Percentiles rank a stretch among this genome's conserved stretches.
Conservation (phyloP, 2,888 invertebrate species). For the Keiferia lycopersicella region DNA sequence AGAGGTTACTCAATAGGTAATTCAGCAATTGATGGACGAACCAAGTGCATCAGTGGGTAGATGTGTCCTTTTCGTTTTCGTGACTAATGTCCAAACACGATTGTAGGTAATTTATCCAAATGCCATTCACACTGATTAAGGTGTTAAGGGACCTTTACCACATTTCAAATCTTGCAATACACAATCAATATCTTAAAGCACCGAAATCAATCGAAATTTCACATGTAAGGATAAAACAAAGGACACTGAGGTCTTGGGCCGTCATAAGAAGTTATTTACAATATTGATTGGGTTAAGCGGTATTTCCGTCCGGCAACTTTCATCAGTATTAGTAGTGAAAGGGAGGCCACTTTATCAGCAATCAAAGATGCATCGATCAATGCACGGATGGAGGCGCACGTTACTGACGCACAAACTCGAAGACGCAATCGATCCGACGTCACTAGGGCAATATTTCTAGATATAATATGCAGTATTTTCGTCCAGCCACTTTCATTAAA, state of each 20-base stretch:
- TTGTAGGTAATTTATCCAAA: not conserved
- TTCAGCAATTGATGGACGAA: not conserved
- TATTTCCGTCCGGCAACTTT: conserved; percentile 67
- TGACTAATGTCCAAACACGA: not conserved
- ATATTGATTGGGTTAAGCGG: too few relatives aligned
- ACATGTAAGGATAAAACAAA: too few relatives aligned
- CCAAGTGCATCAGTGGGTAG: not conserved
- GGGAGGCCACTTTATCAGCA: too few relatives aligned
- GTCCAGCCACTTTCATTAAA: conserved; percentile 61
- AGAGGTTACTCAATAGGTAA: conserved; percentile 1
- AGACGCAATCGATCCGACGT: conserved; percentile 73
- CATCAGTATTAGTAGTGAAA: conserved; percentile 27
- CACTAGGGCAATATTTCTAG: too few relatives aligned
- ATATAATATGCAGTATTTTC: conserved; percentile 58
- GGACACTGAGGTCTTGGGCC: too few relatives aligned
- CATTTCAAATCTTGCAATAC: not conserved
- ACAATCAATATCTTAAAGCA: too few relatives aligned
- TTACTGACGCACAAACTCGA: conserved; percentile 65
- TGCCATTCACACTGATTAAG: not conserved
- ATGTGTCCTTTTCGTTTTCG: not conserved
- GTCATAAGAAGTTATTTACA: too few relatives aligned
- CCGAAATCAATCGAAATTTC: too few relatives aligned
- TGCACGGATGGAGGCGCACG: conserved; percentile 40
- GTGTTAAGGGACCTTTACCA: not conserved
- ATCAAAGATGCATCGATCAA: too few relatives aligned